Percentiles rank a stretch among this genome's conserved stretches.
phyloP scores from a whole-genome alignment of 2,113 vertebrate species.

The Myrmecobius fasciatus region DNA sequence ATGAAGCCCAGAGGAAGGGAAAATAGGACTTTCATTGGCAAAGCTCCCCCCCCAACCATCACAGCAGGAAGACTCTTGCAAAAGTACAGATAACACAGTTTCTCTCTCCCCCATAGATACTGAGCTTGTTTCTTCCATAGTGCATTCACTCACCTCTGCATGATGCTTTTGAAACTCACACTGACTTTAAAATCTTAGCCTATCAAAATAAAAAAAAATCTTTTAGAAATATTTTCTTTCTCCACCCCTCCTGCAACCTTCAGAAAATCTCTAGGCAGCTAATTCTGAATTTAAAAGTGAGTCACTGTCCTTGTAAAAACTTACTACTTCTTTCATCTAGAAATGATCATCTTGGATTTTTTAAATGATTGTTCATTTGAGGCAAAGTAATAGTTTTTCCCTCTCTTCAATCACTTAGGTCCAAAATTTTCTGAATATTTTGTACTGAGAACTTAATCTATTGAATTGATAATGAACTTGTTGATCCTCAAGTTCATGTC shows the following conservation, averaged over 20 bases:
- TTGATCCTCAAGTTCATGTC: background rate
- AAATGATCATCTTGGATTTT: background rate
- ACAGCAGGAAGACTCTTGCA: slow-evolving; percentile 32
- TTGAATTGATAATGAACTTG: background rate
- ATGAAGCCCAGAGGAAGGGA: slow-evolving; percentile 25
- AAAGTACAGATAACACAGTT: slow-evolving; percentile 46
- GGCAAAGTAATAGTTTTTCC: background rate
- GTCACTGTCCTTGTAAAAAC: slow-evolving; percentile 6
- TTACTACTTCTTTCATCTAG: slow-evolving; percentile 7
- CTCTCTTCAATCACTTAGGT: background rate
- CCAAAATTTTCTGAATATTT: slow-evolving; percentile 12
- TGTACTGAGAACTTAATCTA: background rate
- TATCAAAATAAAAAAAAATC: slow-evolving; percentile 41
- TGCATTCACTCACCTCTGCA: slow-evolving; percentile 34
- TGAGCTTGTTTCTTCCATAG: slow-evolving; percentile 61
- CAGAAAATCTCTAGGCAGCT: background rate
- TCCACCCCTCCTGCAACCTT: background rate
- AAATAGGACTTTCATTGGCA: slow-evolving; percentile 21
- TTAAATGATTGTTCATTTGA: background rate
- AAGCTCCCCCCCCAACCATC: slow-evolving; percentile 22
- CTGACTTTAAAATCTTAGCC: slow-evolving; percentile 33
- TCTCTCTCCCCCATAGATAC: slow-evolving; percentile 50
- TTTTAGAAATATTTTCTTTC: slow-evolving; percentile 44
- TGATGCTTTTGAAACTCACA: slow-evolving; percentile 24
- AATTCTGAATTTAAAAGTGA: slow-evolving; percentile 46